Evolutionary conservation across 92 coral and sea anemone genomes (phyloP).

Genomic region (Nematostella vectensis): DNA sequence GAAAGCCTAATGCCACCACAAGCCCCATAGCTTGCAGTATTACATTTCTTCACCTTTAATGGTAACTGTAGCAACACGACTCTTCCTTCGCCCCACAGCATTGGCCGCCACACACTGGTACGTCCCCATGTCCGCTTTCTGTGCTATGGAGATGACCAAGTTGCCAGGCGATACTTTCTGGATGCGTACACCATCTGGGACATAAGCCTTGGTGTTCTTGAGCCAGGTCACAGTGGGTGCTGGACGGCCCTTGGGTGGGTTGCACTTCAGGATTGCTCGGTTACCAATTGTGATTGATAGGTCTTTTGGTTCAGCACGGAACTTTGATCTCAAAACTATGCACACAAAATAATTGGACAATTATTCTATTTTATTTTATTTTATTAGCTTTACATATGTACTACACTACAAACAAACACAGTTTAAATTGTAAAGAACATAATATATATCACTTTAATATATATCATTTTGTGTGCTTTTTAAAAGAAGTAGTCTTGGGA

Average conservation of each 20-base stretch:
- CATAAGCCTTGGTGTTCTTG: constrained; percentile 32
- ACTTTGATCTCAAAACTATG: constrained; percentile 49
- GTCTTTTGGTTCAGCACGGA: constrained; percentile 51
- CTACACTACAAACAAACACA: too few relatives aligned
- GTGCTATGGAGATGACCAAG: constrained; percentile 51
- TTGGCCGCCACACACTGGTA: constrained; percentile 69
- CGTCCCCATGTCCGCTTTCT: constrained; percentile 61
- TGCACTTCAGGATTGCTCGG: constrained; percentile 49
- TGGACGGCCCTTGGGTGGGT: constrained; percentile 85
- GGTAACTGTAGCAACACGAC: constrained; percentile 44
- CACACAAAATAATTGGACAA: not conserved
- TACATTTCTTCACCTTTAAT: constrained; percentile 83
- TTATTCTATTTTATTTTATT: not conserved
- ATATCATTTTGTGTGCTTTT: too few relatives aligned
- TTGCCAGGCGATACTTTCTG: constrained; percentile 43
- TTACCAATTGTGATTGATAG: constrained; percentile 44
- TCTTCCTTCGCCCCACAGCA: constrained; percentile 52
- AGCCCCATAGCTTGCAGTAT: too few relatives aligned
- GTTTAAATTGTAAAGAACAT: not conserved
- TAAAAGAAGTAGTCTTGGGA: too few relatives aligned
- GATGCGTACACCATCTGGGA: constrained; percentile 40
- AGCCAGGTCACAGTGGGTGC: constrained; percentile 68
- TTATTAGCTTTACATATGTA: too few relatives aligned
- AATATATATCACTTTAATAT: too few relatives aligned
- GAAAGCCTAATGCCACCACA: too few relatives aligned